A percentile compares a stretch with the other conserved stretches of the same genome.
Evolutionary conservation across 2,797 vertebrate species (phyloP).

Genomic region (Argentina silus): DNA sequence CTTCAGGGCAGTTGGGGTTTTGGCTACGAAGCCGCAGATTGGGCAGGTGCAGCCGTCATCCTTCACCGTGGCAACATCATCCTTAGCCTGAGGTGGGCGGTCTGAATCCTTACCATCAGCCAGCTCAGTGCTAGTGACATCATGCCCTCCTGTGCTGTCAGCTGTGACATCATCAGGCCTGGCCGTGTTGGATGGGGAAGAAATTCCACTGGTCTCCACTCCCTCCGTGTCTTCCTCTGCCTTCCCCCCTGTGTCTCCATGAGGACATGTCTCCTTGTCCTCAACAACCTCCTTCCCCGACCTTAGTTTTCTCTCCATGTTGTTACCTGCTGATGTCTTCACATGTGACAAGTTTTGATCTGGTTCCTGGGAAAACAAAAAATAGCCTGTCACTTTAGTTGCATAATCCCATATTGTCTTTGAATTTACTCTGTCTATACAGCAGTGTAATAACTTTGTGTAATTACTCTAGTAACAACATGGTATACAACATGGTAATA

Average conservation of each 20-base stretch:
- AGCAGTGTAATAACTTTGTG: too few species aligned
- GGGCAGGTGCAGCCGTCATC: constrained; percentile 57
- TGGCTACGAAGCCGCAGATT: constrained; percentile 71
- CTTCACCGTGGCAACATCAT: constrained; percentile 17
- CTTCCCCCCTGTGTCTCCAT: constrained; percentile 46
- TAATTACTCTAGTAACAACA: too few species aligned
- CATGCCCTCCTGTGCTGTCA: constrained; percentile 3
- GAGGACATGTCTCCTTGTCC: constrained; percentile 39
- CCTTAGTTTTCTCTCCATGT: constrained; percentile 67
- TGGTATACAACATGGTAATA: too few species aligned
- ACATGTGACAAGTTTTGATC: constrained; percentile 22
- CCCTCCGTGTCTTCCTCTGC: constrained; percentile 42
- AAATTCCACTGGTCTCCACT: constrained; percentile 41
- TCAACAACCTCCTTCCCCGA: constrained; percentile 49
- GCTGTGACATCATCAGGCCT: constrained; percentile 34
- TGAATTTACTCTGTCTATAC: too few species aligned
- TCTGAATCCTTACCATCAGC: constrained; percentile 21
- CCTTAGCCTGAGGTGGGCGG: constrained; percentile 8
- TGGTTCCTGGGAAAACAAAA: constrained; percentile 42
- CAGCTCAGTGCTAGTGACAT: constrained; percentile 19
- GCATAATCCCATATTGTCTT: constrained; percentile 10
- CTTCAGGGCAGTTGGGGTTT: constrained; percentile 78
- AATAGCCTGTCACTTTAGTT: constrained; percentile 8
- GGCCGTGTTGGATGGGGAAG: constrained; percentile 57
- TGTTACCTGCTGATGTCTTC: constrained; percentile 29